These are phyloP conservation scores for Julus scanicus DNA, from an alignment of 2,888 invertebrate species.

Conservation along the genomic window DNA sequence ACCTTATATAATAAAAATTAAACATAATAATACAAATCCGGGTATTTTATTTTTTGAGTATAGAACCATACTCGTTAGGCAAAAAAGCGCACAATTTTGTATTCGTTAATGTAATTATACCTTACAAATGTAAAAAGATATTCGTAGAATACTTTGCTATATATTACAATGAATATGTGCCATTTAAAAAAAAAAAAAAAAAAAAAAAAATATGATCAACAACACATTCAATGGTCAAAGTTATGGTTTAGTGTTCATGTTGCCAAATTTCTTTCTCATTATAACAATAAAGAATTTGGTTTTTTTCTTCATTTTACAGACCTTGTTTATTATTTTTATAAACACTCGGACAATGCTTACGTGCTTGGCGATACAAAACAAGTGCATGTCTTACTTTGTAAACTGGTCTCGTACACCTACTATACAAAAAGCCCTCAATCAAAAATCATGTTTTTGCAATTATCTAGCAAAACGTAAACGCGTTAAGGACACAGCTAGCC, in stretches of 20 bases:
- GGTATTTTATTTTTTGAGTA: too few species aligned
- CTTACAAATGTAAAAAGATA: not conserved
- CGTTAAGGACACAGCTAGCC: not conserved
- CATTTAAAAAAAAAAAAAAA: not conserved
- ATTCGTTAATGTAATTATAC: not conserved
- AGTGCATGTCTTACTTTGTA: not conserved
- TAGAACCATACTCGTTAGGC: not conserved
- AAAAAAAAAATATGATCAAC: not conserved
- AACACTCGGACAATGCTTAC: constrained; percentile 9
- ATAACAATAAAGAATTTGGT: not conserved
- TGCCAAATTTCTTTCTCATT: constrained; percentile 12
- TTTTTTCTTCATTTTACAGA: not conserved
- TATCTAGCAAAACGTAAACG: not conserved
- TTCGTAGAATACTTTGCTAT: not conserved
- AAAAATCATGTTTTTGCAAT: not conserved
- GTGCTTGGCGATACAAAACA: constrained; percentile 37
- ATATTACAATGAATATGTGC: not conserved
- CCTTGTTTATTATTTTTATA: constrained; percentile 5
- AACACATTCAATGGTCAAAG: not conserved
- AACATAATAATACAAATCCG: not conserved
- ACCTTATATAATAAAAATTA: not conserved
- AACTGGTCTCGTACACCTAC: constrained; percentile 7
- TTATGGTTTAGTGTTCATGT: not conserved
- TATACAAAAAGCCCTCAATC: not conserved
- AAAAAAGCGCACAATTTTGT: not conserved